Percentiles rank a stretch among this genome's conserved stretches.
Conservation (phyloP, 1,140 invertebrate genomes). For the Apis dorsata region DNA sequence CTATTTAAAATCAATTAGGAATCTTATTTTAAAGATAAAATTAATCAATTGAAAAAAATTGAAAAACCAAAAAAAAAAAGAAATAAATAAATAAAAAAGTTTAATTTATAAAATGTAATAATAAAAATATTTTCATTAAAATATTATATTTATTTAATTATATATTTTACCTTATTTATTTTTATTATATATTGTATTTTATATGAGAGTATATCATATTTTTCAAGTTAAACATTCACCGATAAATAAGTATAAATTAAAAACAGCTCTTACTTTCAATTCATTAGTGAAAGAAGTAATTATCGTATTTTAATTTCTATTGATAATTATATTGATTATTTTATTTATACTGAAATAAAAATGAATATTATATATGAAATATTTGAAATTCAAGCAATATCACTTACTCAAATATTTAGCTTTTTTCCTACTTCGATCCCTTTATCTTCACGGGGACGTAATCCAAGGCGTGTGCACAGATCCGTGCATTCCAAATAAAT, state of each 20-base stretch:
- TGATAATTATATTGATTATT: neutral
- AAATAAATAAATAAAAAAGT: neutral
- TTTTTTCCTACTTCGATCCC: slow-evolving; percentile 1
- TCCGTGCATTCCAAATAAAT: slow-evolving; percentile 28
- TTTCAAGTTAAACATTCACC: neutral
- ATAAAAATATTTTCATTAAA: neutral
- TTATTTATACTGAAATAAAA: neutral
- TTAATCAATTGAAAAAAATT: neutral
- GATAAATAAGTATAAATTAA: neutral
- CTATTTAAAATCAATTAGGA: neutral
- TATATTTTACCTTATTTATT: no score
- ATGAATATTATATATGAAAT: neutral
- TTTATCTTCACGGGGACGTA: slow-evolving; percentile 14
- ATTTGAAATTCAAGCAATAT: no score
- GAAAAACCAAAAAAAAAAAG: neutral
- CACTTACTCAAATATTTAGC: slow-evolving; percentile 25
- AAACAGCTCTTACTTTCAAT: neutral
- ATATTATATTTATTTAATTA: neutral
- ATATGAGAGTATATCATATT: neutral
- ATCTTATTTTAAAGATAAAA: neutral
- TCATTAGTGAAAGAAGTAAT: neutral
- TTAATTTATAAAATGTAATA: neutral
- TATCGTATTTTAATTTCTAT: neutral
- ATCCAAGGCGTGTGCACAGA: neutral
- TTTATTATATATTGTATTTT: no score